Percentiles rank a stretch among this genome's conserved stretches.
Evolutionary conservation across 92 coral and sea anemone species (phyloP).

Genomic region (Epizoanthus rinbou): DNA sequence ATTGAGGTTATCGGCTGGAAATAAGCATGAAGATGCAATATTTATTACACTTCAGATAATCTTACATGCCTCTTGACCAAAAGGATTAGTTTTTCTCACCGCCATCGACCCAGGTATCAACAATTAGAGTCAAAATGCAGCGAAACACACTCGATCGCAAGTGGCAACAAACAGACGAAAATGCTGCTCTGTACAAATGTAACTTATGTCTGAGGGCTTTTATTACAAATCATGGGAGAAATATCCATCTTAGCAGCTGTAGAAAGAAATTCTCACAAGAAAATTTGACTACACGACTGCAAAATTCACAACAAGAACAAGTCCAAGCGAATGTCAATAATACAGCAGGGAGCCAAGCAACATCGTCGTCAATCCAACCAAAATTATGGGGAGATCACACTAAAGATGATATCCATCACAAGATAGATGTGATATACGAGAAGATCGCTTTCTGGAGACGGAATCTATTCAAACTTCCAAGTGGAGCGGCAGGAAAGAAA

Average conservation of each 20-base stretch:
- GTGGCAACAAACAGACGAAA: neutral
- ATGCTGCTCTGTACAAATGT: slow-evolving; percentile 23
- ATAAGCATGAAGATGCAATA: too few species aligned
- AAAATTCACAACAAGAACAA: neutral
- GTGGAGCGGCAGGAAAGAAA: slow-evolving; percentile 59
- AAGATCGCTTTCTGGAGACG: slow-evolving; percentile 49
- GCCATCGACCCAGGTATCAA: neutral
- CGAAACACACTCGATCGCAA: too few species aligned
- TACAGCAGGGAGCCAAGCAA: slow-evolving; percentile 16
- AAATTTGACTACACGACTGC: too few species aligned
- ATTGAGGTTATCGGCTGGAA: too few species aligned
- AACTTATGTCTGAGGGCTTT: slow-evolving; percentile 34
- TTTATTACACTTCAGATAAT: neutral
- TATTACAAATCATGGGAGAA: slow-evolving; percentile 27
- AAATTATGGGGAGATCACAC: slow-evolving; percentile 49
- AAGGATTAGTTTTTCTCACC: slow-evolving; percentile 16
- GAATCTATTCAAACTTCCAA: slow-evolving; percentile 49
- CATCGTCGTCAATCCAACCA: slow-evolving; percentile 7
- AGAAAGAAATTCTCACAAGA: slow-evolving; percentile 1
- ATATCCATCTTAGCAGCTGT: slow-evolving; percentile 31
- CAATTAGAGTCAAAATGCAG: neutral
- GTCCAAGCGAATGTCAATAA: slow-evolving; percentile 27
- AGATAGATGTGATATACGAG: slow-evolving; percentile 40
- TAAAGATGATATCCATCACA: slow-evolving; percentile 30
- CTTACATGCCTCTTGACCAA: slow-evolving; percentile 16